Conservation (phyloP, 2,113 vertebrate species). For the Macrotis lagotis region DNA sequence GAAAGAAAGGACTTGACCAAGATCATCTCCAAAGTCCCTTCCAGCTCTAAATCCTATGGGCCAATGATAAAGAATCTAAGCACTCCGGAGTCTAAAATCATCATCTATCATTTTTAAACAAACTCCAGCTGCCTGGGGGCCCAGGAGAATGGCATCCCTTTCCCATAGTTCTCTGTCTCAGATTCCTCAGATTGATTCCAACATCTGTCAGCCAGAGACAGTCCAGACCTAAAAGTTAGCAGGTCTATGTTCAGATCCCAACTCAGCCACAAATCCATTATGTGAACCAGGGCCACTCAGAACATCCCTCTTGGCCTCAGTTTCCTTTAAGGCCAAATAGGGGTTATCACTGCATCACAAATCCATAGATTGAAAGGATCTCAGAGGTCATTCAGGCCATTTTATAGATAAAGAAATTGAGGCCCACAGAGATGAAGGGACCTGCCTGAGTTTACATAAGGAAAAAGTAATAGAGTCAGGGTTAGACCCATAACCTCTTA, state of each 20-base stretch:
- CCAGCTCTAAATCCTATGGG: not conserved
- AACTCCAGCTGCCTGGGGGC: not conserved
- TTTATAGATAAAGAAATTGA: constrained; percentile 39
- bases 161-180: not conserved
- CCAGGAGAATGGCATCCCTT: not conserved
- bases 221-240: not conserved
- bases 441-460: not conserved
- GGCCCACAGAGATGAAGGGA: not conserved
- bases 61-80: not conserved
- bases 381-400: not conserved
- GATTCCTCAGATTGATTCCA: not conserved
- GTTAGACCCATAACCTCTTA: no score
- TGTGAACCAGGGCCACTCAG: not conserved
- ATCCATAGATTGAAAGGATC: not conserved
- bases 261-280: not conserved
- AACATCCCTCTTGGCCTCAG: not conserved
- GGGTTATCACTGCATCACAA: not conserved
- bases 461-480: no score
- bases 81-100: not conserved
- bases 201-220: not conserved
- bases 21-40: not conserved
- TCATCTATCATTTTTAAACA: not conserved
- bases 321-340: not conserved
- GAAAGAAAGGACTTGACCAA: not conserved
- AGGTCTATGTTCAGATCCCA: not conserved